phyloP scores from a whole-genome alignment of 2,797 vertebrate genomes.

The Sebastes vulpes region DNA sequence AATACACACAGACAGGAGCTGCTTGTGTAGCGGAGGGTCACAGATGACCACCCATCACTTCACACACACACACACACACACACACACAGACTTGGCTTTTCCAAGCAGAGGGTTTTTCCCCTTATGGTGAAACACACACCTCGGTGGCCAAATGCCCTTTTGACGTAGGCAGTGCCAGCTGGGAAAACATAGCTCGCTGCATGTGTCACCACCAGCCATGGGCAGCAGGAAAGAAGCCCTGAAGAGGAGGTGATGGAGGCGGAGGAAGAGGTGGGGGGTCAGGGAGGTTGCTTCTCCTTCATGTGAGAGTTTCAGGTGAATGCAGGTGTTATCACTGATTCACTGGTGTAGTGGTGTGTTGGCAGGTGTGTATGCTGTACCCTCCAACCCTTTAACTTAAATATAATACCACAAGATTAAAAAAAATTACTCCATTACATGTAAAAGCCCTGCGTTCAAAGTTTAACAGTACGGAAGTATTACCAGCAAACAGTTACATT shows the following conservation, averaged over 20 bases:
- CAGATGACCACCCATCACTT: constrained; percentile 59
- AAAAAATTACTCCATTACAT: background rate
- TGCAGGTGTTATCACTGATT: background rate
- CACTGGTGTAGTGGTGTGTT: background rate
- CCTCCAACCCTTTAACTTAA: background rate
- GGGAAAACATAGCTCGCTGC: constrained; percentile 71
- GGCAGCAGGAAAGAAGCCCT: constrained; percentile 10
- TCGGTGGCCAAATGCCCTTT: constrained; percentile 53
- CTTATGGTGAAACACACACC: constrained; percentile 61
- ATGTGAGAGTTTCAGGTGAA: constrained; percentile 15
- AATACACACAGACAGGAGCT: constrained; percentile 54
- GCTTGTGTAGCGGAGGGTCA: constrained; percentile 58
- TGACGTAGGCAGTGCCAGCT: constrained; percentile 76
- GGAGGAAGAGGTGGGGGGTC: background rate
- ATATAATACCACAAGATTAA: background rate
- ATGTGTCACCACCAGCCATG: constrained; percentile 33
- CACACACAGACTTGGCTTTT: constrained; percentile 46
- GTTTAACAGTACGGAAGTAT: background rate
- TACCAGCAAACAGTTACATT: background rate
- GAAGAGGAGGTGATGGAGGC: constrained; percentile 9
- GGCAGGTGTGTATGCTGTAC: background rate
- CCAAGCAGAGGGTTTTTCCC: constrained; percentile 61
- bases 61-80: background rate
- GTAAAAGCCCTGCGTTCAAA: background rate
- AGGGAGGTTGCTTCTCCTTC: constrained; percentile 2